Evolutionary conservation across 1,140 invertebrate species (phyloP), one percentile per base, ranked within the genome.

Genomic region (Caenorhabditis inopinata): DNA sequence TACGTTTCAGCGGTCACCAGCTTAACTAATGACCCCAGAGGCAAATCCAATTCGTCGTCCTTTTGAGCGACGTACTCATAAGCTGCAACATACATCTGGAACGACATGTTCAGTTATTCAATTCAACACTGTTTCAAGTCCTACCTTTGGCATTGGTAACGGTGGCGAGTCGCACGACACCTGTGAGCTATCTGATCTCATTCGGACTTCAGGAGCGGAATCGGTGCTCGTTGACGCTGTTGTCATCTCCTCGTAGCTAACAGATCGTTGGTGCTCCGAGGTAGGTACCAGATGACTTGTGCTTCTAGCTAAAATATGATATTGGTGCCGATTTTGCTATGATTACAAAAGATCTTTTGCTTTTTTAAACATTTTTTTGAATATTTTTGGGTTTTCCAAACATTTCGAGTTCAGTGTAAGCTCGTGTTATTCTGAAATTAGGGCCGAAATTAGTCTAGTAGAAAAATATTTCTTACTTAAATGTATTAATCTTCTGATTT

Each of bases 221-320:
- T 68, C 58, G 35, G 58, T 68, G n/a, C 58, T 68, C n/a, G 58
- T 68, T 11, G 58, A 68, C 23, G 58, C 58, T 38, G 58, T 68
- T n/a, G 58, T 68, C 32, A 32, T 68, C 11, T 68, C 58, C 32
- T 68, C 58, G 9, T 68, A 68, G n/a, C 58, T 68, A 11, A 68
- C 58, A 5, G 58, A 68, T 42, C 58, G 58, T 9, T 68, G 32
- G n/a, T 68, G 58, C 38, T 68, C 58, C 1, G 58, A 32, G 11
- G 58, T 68, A 3, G 58, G 58, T 21, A 32, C 58, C 58, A 68
- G 58, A 18, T 68, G 58, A 18, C 32, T 68, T 21, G 32, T 68
- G n/a, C 58, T 68, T 38, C 58, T 35, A 18, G 58, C 58, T 68
- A n/a, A n/a, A n/a, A n/a, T n/a, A n/a, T n/a, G n/a, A n/a, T n/a